phyloP scores from a whole-genome alignment of 2,113 vertebrate species.

The Todiramphus saurophagus region DNA sequence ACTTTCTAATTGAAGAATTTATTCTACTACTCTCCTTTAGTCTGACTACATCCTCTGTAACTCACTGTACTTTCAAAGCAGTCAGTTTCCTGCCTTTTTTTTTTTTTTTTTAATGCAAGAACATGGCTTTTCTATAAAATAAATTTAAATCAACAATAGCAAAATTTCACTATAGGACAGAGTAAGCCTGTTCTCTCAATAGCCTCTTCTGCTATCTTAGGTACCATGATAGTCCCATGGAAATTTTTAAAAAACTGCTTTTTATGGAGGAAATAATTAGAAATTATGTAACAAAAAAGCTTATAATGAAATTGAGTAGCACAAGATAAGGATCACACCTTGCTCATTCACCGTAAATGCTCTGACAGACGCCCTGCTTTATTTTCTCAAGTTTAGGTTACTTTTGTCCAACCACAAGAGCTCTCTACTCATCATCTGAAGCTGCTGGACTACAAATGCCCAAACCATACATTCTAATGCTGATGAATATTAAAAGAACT shows the following conservation, averaged over 20 bases:
- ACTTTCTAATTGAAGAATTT: neutral
- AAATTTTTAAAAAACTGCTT: neutral
- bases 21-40: neutral
- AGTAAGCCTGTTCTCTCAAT: rapidly evolving
- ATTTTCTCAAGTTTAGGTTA: neutral
- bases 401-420: neutral
- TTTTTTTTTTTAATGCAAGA: neutral
- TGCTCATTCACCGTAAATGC: neutral
- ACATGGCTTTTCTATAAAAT: neutral
- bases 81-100: neutral
- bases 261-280: neutral
- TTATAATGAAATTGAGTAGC: neutral
- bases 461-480: rapidly evolving
- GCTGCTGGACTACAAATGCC: neutral
- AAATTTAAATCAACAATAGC: neutral
- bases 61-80: neutral
- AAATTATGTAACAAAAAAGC: neutral
- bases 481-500: neutral
- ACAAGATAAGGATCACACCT: neutral
- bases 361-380: neutral
- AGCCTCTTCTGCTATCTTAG: neutral
- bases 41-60: neutral
- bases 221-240: neutral
- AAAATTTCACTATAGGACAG: neutral
- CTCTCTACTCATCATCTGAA: neutral